Evolutionary conservation across 2,888 invertebrate genomes (phyloP).

Genomic region (Drosophila phalerata): DNA sequence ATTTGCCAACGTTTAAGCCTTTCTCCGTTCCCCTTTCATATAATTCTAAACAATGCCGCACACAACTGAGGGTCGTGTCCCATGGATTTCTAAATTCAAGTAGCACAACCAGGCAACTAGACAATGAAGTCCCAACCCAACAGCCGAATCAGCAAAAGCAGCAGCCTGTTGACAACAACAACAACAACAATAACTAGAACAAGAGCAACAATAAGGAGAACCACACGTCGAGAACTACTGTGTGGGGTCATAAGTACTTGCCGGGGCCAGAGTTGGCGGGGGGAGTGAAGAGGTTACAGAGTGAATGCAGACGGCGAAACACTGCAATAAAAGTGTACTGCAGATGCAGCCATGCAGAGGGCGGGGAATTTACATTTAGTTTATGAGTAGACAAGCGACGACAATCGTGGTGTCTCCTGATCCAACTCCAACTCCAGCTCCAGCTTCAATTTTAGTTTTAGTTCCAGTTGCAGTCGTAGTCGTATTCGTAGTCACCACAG

Average conservation of each 20-base stretch:
- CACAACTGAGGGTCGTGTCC: constrained; percentile 47
- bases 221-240: constrained; percentile 67
- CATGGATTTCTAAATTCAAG: constrained; percentile 62
- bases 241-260: constrained; percentile 48
- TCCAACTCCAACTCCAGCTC: constrained; percentile 6
- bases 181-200: constrained; percentile 45
- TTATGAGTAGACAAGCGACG: constrained; percentile 80
- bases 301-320: constrained; percentile 57
- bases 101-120: constrained; percentile 53
- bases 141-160: constrained; percentile 62
- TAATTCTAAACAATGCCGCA: constrained; percentile 39
- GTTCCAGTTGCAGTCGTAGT: constrained; percentile 24
- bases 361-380: constrained; percentile 76
- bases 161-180: constrained; percentile 65
- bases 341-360: constrained; percentile 50
- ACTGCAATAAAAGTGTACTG: constrained; percentile 73
- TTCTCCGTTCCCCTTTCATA: background rate
- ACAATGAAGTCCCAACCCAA: constrained; percentile 68
- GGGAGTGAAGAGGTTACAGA: constrained; percentile 10
- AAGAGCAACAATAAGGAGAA: constrained; percentile 58
- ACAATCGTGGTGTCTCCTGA: constrained; percentile 57
- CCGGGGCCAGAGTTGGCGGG: constrained; percentile 28
- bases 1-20: constrained; percentile 1
- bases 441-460: constrained; percentile 17
- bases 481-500: constrained; percentile 42